Base-by-base conservation (phyloP, 1,140 invertebrate species). In the Capitella teleta region DNA sequence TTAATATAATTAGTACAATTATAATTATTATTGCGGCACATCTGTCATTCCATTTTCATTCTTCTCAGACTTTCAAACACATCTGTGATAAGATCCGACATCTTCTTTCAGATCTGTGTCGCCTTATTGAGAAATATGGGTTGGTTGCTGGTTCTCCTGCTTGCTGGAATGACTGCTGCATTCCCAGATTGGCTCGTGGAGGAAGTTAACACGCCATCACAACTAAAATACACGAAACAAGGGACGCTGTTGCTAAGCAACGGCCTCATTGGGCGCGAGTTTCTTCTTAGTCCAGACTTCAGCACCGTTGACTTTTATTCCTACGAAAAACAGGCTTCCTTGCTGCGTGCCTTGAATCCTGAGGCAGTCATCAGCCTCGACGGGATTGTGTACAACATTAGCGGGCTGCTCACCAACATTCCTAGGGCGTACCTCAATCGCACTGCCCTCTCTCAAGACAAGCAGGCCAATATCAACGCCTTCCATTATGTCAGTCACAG, bases 141-240 rank as follows among this genome's bases (percentile, higher is more conserved):
- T n/a, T n/a, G n/a, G n/a, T n/a, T n/a, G n/a, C n/a, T n/a, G n/a
- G n/a, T n/a, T n/a, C n/a, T n/a, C n/a, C n/a, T n/a, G n/a, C n/a
- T n/a, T n/a, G n/a, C n/a, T n/a, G n/a, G n/a, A n/a, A n/a, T n/a
- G n/a, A n/a, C n/a, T n/a, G 34, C 55, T 51, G n/a, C 56, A 53
- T 54, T 60, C 54, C 10, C 45, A n/a, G 12, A 44, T 57, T 47
- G 60, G 60, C 30, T 61, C 56, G 44, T 44, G 16, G 28, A n/a
- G 23, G 28, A 44, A 24, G 42, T 44, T 4, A 44, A 19, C 4
- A 44, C 42, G 12, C 6, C 12, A 6, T 24, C 42, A 5, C 10
- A 44, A 16, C 42, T 44, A 6, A 5, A 19, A 6, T 4, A 44
- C 4, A 14, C 28, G 6, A 8, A 4, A 30, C 2, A 3, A 14